Conservation (phyloP, 1,140 invertebrate genomes). For the Drosophila azteca region DNA sequence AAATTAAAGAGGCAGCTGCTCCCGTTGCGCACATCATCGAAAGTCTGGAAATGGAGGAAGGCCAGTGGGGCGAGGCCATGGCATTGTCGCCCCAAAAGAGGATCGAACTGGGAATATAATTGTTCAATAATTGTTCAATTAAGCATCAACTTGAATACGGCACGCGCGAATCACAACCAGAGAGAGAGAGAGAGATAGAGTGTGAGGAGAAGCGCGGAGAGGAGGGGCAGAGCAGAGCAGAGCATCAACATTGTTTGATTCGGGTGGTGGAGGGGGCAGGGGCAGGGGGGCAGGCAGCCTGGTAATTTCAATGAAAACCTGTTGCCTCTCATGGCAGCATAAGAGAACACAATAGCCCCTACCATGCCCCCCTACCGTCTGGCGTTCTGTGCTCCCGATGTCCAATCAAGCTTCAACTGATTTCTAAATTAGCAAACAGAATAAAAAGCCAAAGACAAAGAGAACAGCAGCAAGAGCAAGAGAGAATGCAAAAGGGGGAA, state of each 20-base stretch:
- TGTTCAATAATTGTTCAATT: conserved; percentile 63
- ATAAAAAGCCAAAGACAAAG: conserved; percentile 18
- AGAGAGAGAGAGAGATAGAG: neutral
- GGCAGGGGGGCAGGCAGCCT: neutral
- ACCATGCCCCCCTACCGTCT: too few species aligned
- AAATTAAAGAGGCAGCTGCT: too few species aligned
- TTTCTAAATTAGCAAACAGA: conserved; percentile 61
- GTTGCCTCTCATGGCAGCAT: conserved; percentile 61
- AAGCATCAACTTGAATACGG: conserved; percentile 50
- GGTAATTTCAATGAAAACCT: conserved; percentile 54
- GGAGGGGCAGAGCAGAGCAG: neutral
- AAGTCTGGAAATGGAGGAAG: neutral
- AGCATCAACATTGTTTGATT: neutral
- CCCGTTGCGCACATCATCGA: neutral
- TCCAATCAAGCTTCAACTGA: conserved; percentile 14
- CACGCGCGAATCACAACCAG: conserved; percentile 54
- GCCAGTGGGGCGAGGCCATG: conserved; percentile 22
- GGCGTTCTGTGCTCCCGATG: neutral
- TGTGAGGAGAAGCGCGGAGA: too few species aligned
- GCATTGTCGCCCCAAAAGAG: conserved; percentile 46
- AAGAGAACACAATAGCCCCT: conserved; percentile 30
- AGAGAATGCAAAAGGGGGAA: conserved; percentile 11
- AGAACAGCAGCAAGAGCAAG: conserved; percentile 16
- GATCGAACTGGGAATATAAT: conserved; percentile 63
- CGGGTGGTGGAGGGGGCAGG: too few species aligned